phyloP scores from a whole-genome alignment of 2,797 vertebrate species.

The Manis pentadactyla region DNA sequence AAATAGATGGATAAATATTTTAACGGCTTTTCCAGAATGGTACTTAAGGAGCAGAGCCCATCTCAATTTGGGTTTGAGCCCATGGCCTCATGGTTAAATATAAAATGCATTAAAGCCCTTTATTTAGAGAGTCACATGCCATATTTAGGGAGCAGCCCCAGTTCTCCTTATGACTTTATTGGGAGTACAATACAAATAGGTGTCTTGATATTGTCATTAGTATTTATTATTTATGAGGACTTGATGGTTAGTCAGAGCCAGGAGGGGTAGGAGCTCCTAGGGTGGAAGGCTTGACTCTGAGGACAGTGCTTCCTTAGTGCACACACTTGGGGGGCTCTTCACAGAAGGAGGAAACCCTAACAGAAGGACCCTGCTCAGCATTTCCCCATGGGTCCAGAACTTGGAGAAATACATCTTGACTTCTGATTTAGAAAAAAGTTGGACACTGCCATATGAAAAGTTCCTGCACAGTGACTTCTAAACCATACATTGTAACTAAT shows the following conservation, averaged over 20 bases:
- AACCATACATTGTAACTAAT: not conserved
- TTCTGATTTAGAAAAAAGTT: not conserved
- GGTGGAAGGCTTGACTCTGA: not conserved
- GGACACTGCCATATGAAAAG: not conserved
- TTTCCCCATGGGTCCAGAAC: fast-evolving
- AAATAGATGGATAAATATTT: conserved; percentile 72
- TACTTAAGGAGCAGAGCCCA: conserved; percentile 71
- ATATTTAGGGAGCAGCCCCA: conserved; percentile 67
- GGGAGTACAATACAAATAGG: conserved; percentile 53
- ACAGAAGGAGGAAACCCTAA: fast-evolving
- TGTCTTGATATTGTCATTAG: conserved; percentile 61
- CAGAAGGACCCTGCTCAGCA: not conserved
- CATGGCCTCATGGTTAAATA: conserved; percentile 77
- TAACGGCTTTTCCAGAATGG: conserved; percentile 71
- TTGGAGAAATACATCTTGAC: not conserved
- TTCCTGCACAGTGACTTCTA: not conserved
- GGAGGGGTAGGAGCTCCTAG: not conserved
- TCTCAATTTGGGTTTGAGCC: conserved; percentile 77
- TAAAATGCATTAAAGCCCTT: conserved; percentile 79
- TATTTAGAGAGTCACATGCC: conserved; percentile 76
- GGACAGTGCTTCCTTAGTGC: not conserved
- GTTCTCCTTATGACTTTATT: conserved; percentile 34
- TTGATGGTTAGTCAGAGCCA: conserved; percentile 44
- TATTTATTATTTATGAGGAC: conserved; percentile 80
- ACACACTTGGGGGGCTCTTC: not conserved